Percentiles rank a stretch among this genome's conserved stretches.
Conservation (phyloP, 2,797 vertebrate species). For the Schizopygopsis malacanthus region DNA sequence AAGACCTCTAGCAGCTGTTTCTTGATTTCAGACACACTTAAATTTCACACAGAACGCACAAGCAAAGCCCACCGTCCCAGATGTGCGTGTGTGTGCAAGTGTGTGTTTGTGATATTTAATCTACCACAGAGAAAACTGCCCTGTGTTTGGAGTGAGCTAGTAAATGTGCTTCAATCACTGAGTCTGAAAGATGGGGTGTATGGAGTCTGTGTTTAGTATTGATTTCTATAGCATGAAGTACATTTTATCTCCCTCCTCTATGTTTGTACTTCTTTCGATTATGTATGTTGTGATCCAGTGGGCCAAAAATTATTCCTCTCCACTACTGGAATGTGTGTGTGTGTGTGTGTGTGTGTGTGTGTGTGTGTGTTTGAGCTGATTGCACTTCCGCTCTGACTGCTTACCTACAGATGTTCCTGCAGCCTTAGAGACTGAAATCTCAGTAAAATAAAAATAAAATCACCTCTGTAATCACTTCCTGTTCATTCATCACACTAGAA, state of each 20-base stretch:
- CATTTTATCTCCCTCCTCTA: background rate
- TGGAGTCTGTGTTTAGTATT: background rate
- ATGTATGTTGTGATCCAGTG: background rate
- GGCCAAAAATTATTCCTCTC: background rate
- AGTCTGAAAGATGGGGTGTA: background rate
- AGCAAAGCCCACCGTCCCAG: background rate
- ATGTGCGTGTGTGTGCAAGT: background rate
- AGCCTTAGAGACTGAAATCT: background rate
- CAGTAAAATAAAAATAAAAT: background rate
- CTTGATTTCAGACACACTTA: background rate
- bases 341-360: background rate
- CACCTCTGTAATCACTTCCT: background rate
- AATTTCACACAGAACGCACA: conserved; percentile 37
- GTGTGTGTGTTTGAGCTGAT: background rate
- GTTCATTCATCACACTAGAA: background rate
- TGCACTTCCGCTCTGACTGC: background rate
- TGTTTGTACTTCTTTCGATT: background rate
- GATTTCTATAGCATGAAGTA: conserved; percentile 14
- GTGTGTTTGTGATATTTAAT: conserved; percentile 14
- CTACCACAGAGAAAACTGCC: background rate
- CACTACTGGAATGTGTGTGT: background rate
- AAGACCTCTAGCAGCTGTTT: conserved; percentile 19
- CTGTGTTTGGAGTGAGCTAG: background rate
- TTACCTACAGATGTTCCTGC: background rate
- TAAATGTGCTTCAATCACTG: background rate